Percentiles rank a stretch among this genome's conserved stretches.
phyloP scores from a whole-genome alignment of 2,113 vertebrate genomes.

The Serilophus lunatus region DNA sequence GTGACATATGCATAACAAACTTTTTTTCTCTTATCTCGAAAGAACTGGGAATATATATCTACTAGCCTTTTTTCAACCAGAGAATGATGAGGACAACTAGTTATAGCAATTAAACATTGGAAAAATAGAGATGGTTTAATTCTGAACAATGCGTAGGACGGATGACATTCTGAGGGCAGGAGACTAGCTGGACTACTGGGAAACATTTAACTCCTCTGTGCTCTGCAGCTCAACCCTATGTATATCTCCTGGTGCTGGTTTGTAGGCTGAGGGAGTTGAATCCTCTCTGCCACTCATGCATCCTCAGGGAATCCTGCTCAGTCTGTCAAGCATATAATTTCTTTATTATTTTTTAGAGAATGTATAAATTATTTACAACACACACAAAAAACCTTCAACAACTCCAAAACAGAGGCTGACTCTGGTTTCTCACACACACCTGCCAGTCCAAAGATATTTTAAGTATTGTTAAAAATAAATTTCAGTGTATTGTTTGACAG shows the following conservation, averaged over 20 bases:
- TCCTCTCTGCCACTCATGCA: neutral
- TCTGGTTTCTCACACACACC: neutral
- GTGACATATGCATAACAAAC: neutral
- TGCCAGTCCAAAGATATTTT: neutral
- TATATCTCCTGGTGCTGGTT: neutral
- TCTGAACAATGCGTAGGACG: neutral
- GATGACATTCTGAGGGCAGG: neutral
- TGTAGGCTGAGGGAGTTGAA: neutral
- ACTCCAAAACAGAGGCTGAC: neutral
- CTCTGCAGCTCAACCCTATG: neutral
- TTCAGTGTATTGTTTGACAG: neutral
- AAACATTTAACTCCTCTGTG: neutral
- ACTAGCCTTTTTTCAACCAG: neutral
- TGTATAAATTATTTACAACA: neutral
- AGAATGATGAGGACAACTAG: neutral
- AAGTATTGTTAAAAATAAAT: neutral
- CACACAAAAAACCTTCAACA: neutral
- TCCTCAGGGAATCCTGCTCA: neutral
- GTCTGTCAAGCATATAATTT: neutral
- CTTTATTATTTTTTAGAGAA: neutral
- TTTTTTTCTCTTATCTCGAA: neutral
- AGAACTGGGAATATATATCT: neutral
- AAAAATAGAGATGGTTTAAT: neutral
- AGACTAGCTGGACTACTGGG: neutral
- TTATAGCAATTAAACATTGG: neutral